phyloP scores from a whole-genome alignment of 1,140 invertebrate species.

The Heliconius himera region DNA sequence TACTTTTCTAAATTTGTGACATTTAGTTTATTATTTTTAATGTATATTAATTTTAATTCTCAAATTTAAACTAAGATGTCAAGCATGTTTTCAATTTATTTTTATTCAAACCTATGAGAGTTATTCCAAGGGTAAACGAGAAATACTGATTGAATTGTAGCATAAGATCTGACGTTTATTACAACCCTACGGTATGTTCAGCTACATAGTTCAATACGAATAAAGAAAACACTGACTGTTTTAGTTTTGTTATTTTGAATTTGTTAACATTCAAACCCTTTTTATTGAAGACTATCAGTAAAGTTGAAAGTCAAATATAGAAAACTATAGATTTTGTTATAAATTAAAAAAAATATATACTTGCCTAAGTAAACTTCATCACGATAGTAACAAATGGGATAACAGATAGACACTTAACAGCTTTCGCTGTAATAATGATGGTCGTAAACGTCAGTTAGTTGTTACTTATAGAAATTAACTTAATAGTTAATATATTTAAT shows the following conservation, averaged over 20 bases:
- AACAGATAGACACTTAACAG: slow-evolving; percentile 24
- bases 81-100: background rate
- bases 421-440: background rate
- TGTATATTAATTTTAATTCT: background rate
- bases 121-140: background rate
- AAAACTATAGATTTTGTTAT: background rate
- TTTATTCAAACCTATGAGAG: background rate
- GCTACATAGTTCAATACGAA: slow-evolving; percentile 18
- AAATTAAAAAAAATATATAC: background rate
- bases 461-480: slow-evolving; percentile 18
- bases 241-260: slow-evolving; percentile 19
- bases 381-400: background rate
- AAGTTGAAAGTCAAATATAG: background rate
- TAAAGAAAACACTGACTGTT: slow-evolving; percentile 24
- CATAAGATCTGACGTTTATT: slow-evolving; percentile 29
- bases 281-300: background rate
- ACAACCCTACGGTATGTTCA: slow-evolving; percentile 15
- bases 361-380: background rate
- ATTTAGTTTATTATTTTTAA: background rate
- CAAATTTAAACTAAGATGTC: background rate
- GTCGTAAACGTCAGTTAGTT: background rate
- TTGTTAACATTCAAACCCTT: background rate
- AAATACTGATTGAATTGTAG: slow-evolving; percentile 26
- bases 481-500: background rate
- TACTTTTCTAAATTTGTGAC: background rate